Conservation (phyloP, 2,113 vertebrate species). For the Pedetes capensis region DNA sequence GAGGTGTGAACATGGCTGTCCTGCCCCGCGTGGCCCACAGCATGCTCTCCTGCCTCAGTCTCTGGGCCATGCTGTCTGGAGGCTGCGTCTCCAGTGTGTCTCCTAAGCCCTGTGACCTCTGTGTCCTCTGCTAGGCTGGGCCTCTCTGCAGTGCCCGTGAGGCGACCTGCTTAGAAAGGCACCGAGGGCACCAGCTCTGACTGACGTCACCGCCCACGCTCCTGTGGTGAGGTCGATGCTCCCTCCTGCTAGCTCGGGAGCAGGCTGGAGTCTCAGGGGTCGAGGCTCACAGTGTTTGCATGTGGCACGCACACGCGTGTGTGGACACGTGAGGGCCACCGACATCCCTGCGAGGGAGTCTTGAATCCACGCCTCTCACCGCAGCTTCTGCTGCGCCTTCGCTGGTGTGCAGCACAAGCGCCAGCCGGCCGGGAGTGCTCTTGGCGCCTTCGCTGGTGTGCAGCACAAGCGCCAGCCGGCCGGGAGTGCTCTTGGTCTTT, state of each 20-base stretch:
- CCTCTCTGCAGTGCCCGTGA: not conserved
- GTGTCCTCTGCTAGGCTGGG: not conserved
- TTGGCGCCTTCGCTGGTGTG: not conserved
- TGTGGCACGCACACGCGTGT: not conserved
- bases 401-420: not conserved
- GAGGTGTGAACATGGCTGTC: not conserved
- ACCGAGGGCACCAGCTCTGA: not conserved
- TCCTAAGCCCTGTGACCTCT: not conserved
- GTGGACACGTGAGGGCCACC: fast-evolving
- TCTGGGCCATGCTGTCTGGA: not conserved
- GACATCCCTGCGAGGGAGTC: too few species aligned
- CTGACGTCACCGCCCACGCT: not conserved
- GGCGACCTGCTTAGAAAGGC: not conserved
- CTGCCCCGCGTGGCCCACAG: not conserved
- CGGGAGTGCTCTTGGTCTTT: not conserved
- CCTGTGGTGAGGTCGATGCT: not conserved
- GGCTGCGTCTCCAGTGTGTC: not conserved
- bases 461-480: not conserved
- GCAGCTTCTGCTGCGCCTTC: not conserved
- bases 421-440: not conserved
- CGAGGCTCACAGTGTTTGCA: not conserved
- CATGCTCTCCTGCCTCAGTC: not conserved
- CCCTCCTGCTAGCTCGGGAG: not conserved
- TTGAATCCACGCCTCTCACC: not conserved
- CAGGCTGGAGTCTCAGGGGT: not conserved